Conservation (phyloP, 2,888 invertebrate genomes). For the Campopleginae sp. region DNA sequence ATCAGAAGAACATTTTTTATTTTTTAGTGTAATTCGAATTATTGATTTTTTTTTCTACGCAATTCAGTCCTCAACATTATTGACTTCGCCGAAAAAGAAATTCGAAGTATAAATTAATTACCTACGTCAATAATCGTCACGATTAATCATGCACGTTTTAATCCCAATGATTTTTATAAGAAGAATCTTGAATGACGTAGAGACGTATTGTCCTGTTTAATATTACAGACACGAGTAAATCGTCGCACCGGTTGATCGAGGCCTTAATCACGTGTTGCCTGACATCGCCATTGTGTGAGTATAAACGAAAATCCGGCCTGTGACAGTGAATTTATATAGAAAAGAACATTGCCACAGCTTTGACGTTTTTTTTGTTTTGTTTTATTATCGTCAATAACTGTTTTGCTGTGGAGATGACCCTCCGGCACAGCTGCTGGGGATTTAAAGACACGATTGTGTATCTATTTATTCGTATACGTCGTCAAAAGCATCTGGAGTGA, state of each 20-base stretch:
- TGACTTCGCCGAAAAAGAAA: background rate
- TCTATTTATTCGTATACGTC: constrained; percentile 20
- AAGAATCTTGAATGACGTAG: background rate
- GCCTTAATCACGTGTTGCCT: constrained; percentile 82
- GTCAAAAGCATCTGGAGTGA: constrained; percentile 69
- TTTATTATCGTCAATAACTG: constrained; percentile 1
- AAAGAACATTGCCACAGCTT: constrained; percentile 13
- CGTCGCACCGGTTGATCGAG: constrained; percentile 80
- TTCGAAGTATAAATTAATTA: background rate
- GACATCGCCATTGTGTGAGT: constrained; percentile 80
- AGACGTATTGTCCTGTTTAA: constrained; percentile 1
- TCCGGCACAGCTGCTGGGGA: constrained; percentile 77
- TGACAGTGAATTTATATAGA: constrained; percentile 55
- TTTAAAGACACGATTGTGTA: constrained; percentile 73
- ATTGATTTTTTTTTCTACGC: background rate
- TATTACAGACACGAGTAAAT: constrained; percentile 79
- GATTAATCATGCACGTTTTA: constrained; percentile 3
- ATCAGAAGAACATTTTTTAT: background rate
- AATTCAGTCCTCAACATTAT: background rate
- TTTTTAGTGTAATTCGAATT: background rate
- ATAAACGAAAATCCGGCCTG: background rate
- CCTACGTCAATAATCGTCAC: background rate
- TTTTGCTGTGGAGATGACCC: constrained; percentile 66
- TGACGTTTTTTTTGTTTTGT: background rate
- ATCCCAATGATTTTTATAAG: background rate